phyloP scores from a whole-genome alignment of 2,113 vertebrate species.

The Anoura caudifer region DNA sequence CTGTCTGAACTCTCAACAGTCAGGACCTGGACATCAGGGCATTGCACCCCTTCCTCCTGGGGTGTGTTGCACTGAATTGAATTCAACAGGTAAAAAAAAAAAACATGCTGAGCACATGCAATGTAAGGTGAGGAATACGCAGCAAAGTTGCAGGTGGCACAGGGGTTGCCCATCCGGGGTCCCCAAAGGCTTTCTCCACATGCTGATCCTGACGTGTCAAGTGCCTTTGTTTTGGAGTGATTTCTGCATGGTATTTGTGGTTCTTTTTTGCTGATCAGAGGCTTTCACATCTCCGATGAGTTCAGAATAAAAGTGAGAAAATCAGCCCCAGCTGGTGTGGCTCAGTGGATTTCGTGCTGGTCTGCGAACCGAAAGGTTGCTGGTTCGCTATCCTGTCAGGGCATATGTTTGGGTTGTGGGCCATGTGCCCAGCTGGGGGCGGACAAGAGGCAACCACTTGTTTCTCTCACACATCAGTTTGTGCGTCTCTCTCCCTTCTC shows the following conservation, averaged over 20 bases:
- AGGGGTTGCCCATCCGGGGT: neutral
- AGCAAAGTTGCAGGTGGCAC: neutral
- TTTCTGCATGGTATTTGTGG: neutral
- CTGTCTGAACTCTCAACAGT: neutral
- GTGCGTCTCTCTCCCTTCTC: too few relatives aligned
- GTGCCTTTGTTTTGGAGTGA: neutral
- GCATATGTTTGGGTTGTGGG: too few relatives aligned
- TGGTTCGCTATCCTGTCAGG: too few relatives aligned
- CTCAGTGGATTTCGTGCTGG: too few relatives aligned
- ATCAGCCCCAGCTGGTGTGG: neutral
- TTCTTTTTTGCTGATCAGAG: neutral
- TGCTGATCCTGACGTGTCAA: neutral
- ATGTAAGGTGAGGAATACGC: neutral
- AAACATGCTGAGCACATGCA: accelerated
- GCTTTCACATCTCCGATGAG: neutral
- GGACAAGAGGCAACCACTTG: too few relatives aligned
- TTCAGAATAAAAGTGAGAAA: constrained; percentile 6
- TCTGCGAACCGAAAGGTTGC: too few relatives aligned
- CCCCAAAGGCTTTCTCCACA: neutral
- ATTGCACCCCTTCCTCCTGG: neutral
- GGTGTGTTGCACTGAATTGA: neutral
- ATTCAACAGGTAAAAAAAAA: neutral
- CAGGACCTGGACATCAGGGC: neutral
- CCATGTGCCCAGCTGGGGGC: too few relatives aligned
- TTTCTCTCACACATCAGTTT: too few relatives aligned